These are phyloP conservation scores for Myxocyprinus asiaticus DNA, from an alignment of 2,113 vertebrate genomes.

Conservation along the genomic window DNA sequence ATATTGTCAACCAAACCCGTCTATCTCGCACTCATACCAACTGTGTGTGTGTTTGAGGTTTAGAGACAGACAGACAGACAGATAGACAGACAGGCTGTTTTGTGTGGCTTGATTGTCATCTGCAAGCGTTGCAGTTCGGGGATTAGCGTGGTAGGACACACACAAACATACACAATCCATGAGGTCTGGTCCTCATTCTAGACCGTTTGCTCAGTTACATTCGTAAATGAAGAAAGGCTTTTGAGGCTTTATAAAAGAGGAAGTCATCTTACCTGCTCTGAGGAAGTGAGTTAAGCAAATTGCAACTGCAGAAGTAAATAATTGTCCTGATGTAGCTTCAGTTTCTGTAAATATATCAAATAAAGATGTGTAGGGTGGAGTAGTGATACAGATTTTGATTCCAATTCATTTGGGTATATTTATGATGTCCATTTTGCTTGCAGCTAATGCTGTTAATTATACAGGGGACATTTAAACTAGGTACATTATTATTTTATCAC, in stretches of 20 bases:
- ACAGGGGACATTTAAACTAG: no score
- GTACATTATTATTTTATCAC: no score
- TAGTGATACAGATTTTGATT: no score
- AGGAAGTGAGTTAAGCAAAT: neutral
- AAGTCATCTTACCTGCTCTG: neutral
- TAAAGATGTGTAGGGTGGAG: neutral
- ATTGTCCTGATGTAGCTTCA: neutral
- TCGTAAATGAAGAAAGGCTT: no score
- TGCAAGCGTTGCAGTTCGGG: conserved; percentile 63
- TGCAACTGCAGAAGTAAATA: neutral
- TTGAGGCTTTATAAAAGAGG: neutral
- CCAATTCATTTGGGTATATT: no score
- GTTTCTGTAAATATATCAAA: neutral
- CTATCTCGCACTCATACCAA: no score
- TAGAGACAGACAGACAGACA: neutral
- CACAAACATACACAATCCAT: neutral
- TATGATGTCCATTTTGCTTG: no score
- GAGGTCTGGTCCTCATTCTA: no score
- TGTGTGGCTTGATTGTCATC: conserved; percentile 60
- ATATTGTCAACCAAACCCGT: no score
- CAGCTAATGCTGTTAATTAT: no score
- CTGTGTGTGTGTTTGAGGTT: neutral
- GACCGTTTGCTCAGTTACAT: neutral
- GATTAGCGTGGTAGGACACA: conserved; percentile 51
- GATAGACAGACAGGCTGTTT: conserved; percentile 41